Conservation (phyloP, 1,140 invertebrate genomes). For the Heliothis virescens region DNA sequence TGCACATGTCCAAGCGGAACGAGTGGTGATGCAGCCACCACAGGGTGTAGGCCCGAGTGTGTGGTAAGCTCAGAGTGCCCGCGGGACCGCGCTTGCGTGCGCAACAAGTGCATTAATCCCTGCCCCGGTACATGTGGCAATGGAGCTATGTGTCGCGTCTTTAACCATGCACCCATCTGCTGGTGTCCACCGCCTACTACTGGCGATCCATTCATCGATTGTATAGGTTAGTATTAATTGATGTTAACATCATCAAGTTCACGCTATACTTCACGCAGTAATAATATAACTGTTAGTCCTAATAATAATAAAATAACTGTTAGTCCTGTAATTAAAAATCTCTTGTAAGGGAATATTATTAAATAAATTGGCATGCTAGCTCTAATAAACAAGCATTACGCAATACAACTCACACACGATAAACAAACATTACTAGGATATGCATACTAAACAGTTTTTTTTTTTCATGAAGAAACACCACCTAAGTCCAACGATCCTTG, state of each 20-base stretch:
- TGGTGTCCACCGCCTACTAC: slow-evolving; percentile 90
- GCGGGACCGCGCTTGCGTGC: slow-evolving; percentile 90
- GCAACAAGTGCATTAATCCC: slow-evolving; percentile 91
- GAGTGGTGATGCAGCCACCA: slow-evolving; percentile 87
- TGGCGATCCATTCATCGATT: slow-evolving; percentile 92
- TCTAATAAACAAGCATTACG: too few species aligned
- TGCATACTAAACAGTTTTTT: background rate
- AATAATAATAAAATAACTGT: too few species aligned
- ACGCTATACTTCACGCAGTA: too few species aligned
- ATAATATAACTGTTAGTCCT: too few species aligned
- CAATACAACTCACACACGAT: too few species aligned
- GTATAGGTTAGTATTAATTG: slow-evolving; percentile 78
- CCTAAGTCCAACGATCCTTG: slow-evolving; percentile 89
- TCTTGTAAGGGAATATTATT: too few species aligned
- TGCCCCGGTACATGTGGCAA: slow-evolving; percentile 91
- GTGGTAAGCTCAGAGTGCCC: slow-evolving; percentile 91
- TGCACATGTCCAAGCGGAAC: slow-evolving; percentile 91
- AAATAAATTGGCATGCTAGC: too few species aligned
- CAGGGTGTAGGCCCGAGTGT: slow-evolving; percentile 91
- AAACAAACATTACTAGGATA: too few species aligned
- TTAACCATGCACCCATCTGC: slow-evolving; percentile 94
- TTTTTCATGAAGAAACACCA: slow-evolving; percentile 52
- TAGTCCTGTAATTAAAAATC: too few species aligned
- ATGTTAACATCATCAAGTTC: background rate
- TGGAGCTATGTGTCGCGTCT: slow-evolving; percentile 89